A percentile compares a stretch with the other conserved stretches of the same genome.
Conservation (phyloP, 2,797 vertebrate genomes). For the Spinus olivaceus region DNA sequence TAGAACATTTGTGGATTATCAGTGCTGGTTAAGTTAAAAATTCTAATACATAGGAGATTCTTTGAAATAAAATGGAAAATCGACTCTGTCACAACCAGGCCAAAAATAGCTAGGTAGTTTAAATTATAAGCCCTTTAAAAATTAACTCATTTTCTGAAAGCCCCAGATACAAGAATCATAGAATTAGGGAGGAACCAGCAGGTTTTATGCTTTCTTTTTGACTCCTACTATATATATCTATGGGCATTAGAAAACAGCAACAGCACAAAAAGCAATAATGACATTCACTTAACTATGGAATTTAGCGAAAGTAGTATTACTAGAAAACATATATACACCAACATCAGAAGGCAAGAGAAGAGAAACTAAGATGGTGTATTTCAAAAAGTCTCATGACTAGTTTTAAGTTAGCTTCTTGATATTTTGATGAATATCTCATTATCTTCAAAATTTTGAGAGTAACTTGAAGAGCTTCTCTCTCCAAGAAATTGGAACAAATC, state of each 20-base stretch:
- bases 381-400: not conserved
- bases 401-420: not conserved
- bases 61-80: not conserved
- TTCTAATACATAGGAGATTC: not conserved
- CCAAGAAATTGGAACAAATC: not conserved
- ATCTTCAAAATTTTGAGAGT: not conserved
- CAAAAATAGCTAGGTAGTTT: not conserved
- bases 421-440: not conserved
- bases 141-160: not conserved
- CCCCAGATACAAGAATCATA: not conserved
- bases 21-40: not conserved
- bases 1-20: not conserved
- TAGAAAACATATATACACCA: rapidly evolving
- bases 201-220: not conserved
- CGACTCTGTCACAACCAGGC: rapidly evolving
- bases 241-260: not conserved
- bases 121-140: not conserved
- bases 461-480: not conserved
- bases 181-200: not conserved
- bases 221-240: not conserved
- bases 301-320: not conserved
- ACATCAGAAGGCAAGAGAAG: not conserved
- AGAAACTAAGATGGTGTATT: not conserved
- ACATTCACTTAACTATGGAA: not conserved
- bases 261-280: not conserved